Evolutionary conservation across 2,888 invertebrate genomes (phyloP).

Genomic region (Plusia festucae): DNA sequence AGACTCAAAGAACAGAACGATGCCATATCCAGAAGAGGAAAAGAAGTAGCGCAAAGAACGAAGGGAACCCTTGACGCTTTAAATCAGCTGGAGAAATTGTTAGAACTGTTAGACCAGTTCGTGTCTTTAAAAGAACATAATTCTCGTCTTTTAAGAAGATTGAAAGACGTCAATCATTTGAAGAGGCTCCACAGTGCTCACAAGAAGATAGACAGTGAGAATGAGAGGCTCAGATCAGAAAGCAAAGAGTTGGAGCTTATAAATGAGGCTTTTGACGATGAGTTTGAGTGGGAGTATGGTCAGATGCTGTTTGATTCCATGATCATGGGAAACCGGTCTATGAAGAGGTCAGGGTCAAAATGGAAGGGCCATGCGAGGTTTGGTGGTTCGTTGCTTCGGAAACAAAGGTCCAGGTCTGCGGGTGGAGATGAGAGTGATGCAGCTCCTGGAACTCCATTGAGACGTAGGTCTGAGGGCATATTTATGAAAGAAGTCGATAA

Average conservation of each 20-base stretch:
- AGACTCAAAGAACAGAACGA: slow-evolving; percentile 80
- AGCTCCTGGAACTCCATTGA: slow-evolving; percentile 76
- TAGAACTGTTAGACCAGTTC: slow-evolving; percentile 93
- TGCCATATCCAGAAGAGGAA: slow-evolving; percentile 87
- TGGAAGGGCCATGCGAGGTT: slow-evolving; percentile 84
- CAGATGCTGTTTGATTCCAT: slow-evolving; percentile 91
- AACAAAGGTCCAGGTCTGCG: slow-evolving; percentile 92
- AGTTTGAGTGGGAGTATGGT: slow-evolving; percentile 90
- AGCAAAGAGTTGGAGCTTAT: slow-evolving; percentile 78
- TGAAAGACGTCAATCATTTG: slow-evolving; percentile 93
- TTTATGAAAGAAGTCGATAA: slow-evolving; percentile 84
- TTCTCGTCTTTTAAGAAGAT: slow-evolving; percentile 90
- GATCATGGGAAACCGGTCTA: slow-evolving; percentile 85
- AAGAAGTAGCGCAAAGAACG: slow-evolving; percentile 87
- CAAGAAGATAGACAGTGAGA: slow-evolving; percentile 84
- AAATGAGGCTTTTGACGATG: slow-evolving; percentile 87
- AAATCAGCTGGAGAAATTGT: slow-evolving; percentile 94
- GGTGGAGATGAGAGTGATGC: slow-evolving; percentile 90
- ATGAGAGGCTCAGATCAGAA: slow-evolving; percentile 77
- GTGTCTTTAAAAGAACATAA: slow-evolving; percentile 93
- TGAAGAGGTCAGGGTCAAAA: slow-evolving; percentile 86
- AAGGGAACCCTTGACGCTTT: slow-evolving; percentile 91
- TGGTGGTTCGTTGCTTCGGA: slow-evolving; percentile 86
- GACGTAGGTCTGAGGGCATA: slow-evolving; percentile 81
- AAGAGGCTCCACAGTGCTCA: slow-evolving; percentile 91